These are phyloP conservation scores for Halichoerus grypus DNA, from an alignment of 2,113 vertebrate species.

Conservation along the genomic window DNA sequence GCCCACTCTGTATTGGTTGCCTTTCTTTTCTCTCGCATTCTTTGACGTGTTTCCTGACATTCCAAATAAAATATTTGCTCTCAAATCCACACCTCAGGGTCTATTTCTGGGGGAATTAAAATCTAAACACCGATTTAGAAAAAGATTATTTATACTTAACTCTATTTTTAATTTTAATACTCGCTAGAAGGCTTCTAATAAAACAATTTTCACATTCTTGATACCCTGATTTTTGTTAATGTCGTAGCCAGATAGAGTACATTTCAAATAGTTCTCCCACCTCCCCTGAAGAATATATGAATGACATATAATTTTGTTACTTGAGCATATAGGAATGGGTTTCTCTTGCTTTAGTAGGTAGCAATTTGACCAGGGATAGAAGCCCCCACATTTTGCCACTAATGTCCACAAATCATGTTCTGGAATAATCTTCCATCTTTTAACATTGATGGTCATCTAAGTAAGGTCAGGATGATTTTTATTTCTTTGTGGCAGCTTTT, in stretches of 20 bases:
- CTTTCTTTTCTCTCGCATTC: background rate
- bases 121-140: background rate
- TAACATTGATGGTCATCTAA: background rate
- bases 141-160: background rate
- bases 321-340: background rate
- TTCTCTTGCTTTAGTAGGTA: background rate
- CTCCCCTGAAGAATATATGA: background rate
- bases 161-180: background rate
- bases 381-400: background rate
- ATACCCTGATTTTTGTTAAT: background rate
- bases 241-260: background rate
- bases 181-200: background rate
- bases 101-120: background rate
- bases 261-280: background rate
- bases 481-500: background rate
- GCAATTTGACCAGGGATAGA: background rate
- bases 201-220: background rate
- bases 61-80: background rate
- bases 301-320: background rate
- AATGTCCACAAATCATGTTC: background rate
- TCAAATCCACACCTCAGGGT: background rate
- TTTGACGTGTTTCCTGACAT: background rate
- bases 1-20: fast-evolving
- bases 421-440: background rate
- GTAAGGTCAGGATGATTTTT: background rate